Evolutionary conservation across 2,797 vertebrate species (phyloP).

Genomic region (Pangasius mekongensis): DNA sequence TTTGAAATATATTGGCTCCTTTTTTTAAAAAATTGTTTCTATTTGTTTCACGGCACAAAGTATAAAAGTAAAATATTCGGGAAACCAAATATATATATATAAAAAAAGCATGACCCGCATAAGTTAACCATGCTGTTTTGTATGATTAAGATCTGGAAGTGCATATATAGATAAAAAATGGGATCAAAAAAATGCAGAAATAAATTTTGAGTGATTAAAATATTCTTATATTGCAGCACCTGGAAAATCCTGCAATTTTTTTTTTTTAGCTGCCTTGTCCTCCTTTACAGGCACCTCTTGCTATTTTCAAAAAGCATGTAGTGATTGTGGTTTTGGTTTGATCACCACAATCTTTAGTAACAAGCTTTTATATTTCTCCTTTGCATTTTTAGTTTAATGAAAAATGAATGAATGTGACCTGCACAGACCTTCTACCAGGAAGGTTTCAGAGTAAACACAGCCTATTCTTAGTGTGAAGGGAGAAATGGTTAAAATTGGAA

Average conservation of each 20-base stretch:
- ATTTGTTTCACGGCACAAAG: background rate
- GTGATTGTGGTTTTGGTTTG: background rate
- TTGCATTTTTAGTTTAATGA: background rate
- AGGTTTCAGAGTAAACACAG: background rate
- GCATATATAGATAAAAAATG: background rate
- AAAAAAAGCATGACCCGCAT: background rate
- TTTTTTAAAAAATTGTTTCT: background rate
- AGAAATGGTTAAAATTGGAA: slow-evolving; percentile 3
- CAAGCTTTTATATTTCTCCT: background rate
- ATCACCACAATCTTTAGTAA: background rate
- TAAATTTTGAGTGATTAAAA: background rate
- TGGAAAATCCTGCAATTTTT: background rate
- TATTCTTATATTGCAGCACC: background rate
- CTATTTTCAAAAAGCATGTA: background rate
- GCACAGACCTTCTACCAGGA: background rate
- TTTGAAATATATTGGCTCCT: background rate
- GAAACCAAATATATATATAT: background rate
- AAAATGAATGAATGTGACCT: background rate
- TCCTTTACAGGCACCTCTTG: background rate
- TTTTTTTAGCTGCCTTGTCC: background rate
- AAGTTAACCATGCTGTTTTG: background rate
- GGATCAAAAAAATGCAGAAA: background rate
- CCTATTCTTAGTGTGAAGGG: background rate
- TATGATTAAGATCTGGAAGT: background rate
- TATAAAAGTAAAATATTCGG: background rate